phyloP scores from a whole-genome alignment of 2,888 invertebrate species.

The Apotomis capreana region DNA sequence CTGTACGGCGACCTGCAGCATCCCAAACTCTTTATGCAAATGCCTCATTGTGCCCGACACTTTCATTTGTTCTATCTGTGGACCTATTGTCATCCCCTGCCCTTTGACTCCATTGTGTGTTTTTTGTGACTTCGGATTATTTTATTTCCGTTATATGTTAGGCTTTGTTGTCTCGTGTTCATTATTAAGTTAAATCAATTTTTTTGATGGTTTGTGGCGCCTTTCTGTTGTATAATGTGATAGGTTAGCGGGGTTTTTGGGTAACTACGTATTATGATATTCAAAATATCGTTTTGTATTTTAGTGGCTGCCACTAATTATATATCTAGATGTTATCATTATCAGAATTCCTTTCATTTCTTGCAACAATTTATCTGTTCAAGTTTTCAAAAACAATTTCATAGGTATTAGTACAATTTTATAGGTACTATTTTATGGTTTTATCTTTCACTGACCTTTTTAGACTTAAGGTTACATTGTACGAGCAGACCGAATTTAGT shows the following conservation, averaged over 20 bases:
- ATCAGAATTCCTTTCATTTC: no score
- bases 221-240: conserved; percentile 20
- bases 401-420: no score
- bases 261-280: background rate
- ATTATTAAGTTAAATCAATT: conserved; percentile 56
- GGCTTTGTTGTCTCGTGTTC: conserved; percentile 68
- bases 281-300: background rate
- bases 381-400: no score
- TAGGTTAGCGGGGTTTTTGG: conserved; percentile 11
- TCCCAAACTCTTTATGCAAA: conserved; percentile 74
- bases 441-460: no score
- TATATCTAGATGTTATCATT: no score
- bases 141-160: conserved; percentile 80
- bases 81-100: conserved; percentile 74
- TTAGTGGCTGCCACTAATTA: background rate
- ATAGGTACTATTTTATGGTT: no score
- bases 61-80: conserved; percentile 77
- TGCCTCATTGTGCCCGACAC: conserved; percentile 74
- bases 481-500: no score
- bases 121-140: conserved; percentile 80
- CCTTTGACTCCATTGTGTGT: conserved; percentile 82
- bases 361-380: no score
- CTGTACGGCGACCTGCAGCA: conserved; percentile 54
- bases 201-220: conserved; percentile 30
- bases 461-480: no score